Conservation (phyloP, 2,113 vertebrate species). For the Heptranchias perlo region DNA sequence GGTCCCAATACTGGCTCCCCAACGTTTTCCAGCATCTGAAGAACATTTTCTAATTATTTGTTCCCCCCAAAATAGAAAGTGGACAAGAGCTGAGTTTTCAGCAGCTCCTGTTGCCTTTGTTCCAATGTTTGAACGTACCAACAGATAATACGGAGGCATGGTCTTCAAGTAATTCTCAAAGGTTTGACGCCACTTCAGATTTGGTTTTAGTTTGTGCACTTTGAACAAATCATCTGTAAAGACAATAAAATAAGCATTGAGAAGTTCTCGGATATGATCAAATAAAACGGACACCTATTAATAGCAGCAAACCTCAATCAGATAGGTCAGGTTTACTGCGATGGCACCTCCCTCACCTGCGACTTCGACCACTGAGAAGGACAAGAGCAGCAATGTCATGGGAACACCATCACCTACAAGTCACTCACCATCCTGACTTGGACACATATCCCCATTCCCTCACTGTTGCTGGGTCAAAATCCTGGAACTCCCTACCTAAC, state of each 20-base stretch:
- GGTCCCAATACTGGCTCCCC: background rate
- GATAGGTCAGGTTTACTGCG: background rate
- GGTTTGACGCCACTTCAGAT: conserved; percentile 72
- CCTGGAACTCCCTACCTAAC: background rate
- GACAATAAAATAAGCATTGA: conserved; percentile 12
- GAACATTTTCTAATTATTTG: background rate
- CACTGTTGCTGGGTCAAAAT: background rate
- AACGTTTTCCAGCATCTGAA: background rate
- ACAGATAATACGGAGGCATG: conserved; percentile 73
- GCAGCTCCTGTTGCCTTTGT: background rate
- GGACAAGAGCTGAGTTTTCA: background rate
- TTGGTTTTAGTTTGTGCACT: conserved; percentile 76
- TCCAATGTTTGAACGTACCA: conserved; percentile 58
- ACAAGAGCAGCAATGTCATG: background rate
- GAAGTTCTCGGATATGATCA: background rate
- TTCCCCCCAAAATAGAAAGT: background rate
- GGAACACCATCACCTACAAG: background rate
- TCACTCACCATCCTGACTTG: background rate
- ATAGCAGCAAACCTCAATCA: background rate
- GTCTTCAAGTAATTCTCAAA: conserved; percentile 78
- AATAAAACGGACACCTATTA: background rate
- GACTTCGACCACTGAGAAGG: background rate
- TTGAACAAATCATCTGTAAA: conserved; percentile 70
- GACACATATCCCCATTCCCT: background rate
- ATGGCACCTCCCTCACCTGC: background rate